A percentile compares a stretch with the other conserved stretches of the same genome.
Conservation (phyloP, 2,113 vertebrate species). For the Hyla sarda region DNA sequence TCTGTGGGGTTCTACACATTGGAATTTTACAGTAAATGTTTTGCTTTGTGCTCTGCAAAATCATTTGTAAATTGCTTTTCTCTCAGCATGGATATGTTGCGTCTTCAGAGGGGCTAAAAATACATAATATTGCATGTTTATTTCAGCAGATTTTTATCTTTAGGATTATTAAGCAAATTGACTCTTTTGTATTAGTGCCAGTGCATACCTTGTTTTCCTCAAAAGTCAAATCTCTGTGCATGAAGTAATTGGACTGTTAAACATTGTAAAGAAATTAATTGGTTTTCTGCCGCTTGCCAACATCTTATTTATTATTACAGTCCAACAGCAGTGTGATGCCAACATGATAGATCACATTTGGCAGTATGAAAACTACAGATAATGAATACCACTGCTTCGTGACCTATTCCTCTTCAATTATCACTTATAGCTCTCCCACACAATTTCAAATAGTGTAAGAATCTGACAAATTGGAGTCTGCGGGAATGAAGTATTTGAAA, state of each 20-base stretch:
- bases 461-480: neutral
- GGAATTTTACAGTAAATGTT: neutral
- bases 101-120: neutral
- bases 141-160: neutral
- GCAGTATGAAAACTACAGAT: neutral
- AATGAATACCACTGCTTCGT: constrained; percentile 6
- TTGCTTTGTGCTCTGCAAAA: neutral
- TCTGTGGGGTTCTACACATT: neutral
- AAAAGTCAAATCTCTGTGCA: neutral
- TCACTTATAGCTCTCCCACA: neutral
- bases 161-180: neutral
- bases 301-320: constrained; percentile 31
- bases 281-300: constrained; percentile 26
- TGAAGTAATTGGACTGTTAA: constrained; percentile 10
- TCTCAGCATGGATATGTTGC: neutral
- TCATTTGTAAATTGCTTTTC: neutral
- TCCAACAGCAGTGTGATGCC: neutral
- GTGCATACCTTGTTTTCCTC: constrained; percentile 1
- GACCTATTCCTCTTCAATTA: neutral
- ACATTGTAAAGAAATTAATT: constrained; percentile 22
- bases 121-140: neutral
- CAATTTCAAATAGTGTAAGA: neutral
- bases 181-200: neutral
- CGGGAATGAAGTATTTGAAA: neutral
- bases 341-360: constrained; percentile 9